Evolutionary conservation across 2,113 vertebrate genomes (phyloP).

Genomic region (Henicopernis longicauda): DNA sequence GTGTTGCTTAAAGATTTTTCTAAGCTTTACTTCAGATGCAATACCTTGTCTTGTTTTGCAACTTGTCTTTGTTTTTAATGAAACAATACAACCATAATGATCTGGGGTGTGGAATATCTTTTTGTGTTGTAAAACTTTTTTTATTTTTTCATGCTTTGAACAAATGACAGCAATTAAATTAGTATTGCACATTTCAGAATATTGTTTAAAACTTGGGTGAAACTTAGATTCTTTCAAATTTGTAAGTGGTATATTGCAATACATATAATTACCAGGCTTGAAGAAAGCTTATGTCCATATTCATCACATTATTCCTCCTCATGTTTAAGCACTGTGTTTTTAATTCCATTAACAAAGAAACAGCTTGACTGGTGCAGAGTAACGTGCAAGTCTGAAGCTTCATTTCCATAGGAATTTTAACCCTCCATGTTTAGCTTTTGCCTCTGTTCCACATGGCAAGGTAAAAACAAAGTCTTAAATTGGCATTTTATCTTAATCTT

Average conservation of each 20-base stretch:
- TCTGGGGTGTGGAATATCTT: not conserved
- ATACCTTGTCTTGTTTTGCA: not conserved
- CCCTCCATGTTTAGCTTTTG: not conserved
- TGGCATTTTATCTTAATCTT: not conserved
- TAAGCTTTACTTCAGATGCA: not conserved
- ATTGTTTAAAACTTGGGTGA: not conserved
- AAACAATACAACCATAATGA: not conserved
- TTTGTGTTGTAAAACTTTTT: not conserved
- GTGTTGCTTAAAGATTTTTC: not conserved
- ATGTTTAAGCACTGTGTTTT: not conserved
- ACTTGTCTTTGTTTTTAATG: not conserved
- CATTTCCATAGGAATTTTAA: not conserved
- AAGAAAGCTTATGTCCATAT: not conserved
- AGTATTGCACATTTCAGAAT: not conserved
- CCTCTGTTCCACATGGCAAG: not conserved
- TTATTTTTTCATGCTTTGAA: not conserved
- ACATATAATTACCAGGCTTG: not conserved
- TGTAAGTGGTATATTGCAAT: not conserved
- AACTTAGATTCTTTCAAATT: not conserved
- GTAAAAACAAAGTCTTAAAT: not conserved
- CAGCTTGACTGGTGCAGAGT: slow-evolving; percentile 72
- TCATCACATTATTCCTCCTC: slow-evolving; percentile 5
- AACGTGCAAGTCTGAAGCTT: slow-evolving; percentile 16
- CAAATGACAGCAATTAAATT: not conserved
- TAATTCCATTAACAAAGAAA: not conserved